These are phyloP conservation scores for Petrocephalus schoutedeni DNA, from an alignment of 2,797 vertebrate species.

Conservation along the genomic window DNA sequence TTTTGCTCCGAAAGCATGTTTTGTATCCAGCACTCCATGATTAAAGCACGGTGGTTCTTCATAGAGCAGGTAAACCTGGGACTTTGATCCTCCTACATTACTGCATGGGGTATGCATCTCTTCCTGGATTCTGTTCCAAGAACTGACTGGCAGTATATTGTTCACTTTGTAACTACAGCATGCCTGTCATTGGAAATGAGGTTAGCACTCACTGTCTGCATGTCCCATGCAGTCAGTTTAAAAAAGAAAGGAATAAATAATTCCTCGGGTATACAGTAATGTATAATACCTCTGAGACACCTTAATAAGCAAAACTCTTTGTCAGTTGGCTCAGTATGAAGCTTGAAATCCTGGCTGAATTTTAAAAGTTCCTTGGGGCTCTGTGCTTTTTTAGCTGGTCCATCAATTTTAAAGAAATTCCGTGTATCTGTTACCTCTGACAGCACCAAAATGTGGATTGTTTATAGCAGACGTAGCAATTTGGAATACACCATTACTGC, in stretches of 20 bases:
- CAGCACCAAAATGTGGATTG: background rate
- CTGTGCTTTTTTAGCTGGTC: background rate
- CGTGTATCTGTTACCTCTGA: background rate
- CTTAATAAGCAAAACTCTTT: background rate
- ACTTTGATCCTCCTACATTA: background rate
- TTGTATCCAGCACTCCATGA: background rate
- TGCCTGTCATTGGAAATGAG: background rate
- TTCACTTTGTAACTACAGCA: background rate
- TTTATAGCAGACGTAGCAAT: background rate
- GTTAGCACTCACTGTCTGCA: background rate
- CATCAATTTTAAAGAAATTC: background rate
- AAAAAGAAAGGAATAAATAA: background rate
- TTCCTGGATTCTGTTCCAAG: conserved; percentile 1
- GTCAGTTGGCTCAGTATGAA: background rate
- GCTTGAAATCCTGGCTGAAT: background rate
- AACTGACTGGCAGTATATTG: conserved; percentile 19
- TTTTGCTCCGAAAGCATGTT: background rate
- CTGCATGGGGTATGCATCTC: background rate
- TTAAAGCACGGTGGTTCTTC: background rate
- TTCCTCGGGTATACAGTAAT: background rate
- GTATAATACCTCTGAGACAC: background rate
- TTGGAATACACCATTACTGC: background rate
- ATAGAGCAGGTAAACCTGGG: background rate
- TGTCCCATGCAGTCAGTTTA: background rate
- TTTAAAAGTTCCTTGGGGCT: background rate